A percentile compares a stretch with the other conserved stretches of the same genome.
Conservation (phyloP, 1,140 invertebrate genomes). For the Bactericera cockerelli region DNA sequence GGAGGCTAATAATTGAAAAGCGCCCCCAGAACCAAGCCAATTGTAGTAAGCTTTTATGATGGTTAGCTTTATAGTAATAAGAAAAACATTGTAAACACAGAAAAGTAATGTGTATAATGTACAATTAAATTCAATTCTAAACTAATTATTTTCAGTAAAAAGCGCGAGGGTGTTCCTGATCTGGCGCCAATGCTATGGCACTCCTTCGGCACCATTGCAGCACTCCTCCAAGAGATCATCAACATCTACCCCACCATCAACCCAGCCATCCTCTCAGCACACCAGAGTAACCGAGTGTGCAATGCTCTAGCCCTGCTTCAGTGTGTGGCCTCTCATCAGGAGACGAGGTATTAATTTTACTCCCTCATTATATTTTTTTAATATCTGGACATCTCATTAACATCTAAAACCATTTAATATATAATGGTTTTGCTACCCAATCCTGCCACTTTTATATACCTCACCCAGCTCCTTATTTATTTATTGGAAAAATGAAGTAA, state of each 20-base stretch:
- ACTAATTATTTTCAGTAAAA: slow-evolving; percentile 75
- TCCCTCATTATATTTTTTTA: too few species aligned
- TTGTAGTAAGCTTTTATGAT: too few species aligned
- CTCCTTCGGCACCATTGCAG: slow-evolving; percentile 94
- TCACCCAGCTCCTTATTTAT: slow-evolving; percentile 9
- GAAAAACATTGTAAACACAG: too few species aligned
- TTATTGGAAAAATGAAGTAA: too few species aligned
- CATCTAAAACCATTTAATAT: too few species aligned
- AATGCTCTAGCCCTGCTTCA: slow-evolving; percentile 95
- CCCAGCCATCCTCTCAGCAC: slow-evolving; percentile 85
- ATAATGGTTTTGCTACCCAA: slow-evolving; percentile 52
- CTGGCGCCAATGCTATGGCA: slow-evolving; percentile 97
- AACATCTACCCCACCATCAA: slow-evolving; percentile 97
- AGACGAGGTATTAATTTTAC: too few species aligned
- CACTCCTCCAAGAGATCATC: slow-evolving; percentile 84
- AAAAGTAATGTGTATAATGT: too few species aligned
- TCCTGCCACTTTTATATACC: slow-evolving; percentile 11
- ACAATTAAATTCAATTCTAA: too few species aligned
- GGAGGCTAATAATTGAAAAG: too few species aligned
- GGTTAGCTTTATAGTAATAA: too few species aligned
- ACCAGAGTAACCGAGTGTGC: slow-evolving; percentile 91
- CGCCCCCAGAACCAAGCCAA: too few species aligned
- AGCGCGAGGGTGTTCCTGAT: slow-evolving; percentile 90
- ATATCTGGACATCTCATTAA: too few species aligned
- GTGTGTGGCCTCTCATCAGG: slow-evolving; percentile 97